Percentiles rank a stretch among this genome's conserved stretches.
Evolutionary conservation across 2,113 vertebrate species (phyloP).

Genomic region (Tachuris rubrigastra): DNA sequence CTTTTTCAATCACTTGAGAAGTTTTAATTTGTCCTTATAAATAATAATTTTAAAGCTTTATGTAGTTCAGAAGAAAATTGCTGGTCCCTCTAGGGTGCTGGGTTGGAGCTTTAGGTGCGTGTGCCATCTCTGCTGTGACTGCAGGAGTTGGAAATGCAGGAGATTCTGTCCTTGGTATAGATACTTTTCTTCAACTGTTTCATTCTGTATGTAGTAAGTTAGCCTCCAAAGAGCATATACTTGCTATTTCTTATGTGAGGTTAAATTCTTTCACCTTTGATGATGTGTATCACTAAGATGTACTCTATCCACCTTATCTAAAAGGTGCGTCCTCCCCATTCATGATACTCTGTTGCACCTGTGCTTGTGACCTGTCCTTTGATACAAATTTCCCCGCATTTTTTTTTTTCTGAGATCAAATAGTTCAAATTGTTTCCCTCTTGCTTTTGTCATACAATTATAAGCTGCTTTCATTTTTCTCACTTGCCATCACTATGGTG

Average conservation of each 20-base stretch:
- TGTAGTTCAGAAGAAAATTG: background rate
- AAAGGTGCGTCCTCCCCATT: background rate
- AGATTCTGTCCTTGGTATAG: background rate
- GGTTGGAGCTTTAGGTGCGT: background rate
- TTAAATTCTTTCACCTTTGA: background rate
- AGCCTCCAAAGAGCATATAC: background rate
- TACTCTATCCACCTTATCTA: background rate
- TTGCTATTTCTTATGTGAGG: background rate
- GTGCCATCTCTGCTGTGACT: background rate
- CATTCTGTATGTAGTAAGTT: background rate
- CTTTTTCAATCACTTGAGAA: background rate
- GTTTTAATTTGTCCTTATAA: background rate
- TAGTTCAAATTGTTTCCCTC: background rate
- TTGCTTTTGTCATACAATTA: background rate
- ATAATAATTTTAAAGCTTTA: background rate
- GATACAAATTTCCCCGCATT: background rate
- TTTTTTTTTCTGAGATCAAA: background rate
- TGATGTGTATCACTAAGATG: background rate
- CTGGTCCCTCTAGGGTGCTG: background rate
- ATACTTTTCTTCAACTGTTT: background rate
- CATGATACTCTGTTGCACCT: background rate
- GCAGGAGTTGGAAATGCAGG: background rate
- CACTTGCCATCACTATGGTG: accelerated
- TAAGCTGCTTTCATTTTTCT: background rate
- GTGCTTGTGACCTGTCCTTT: background rate